Percentiles rank a stretch among this genome's conserved stretches.
Evolutionary conservation across 2,113 vertebrate genomes (phyloP).

Genomic region (Burhinus oedicnemus): DNA sequence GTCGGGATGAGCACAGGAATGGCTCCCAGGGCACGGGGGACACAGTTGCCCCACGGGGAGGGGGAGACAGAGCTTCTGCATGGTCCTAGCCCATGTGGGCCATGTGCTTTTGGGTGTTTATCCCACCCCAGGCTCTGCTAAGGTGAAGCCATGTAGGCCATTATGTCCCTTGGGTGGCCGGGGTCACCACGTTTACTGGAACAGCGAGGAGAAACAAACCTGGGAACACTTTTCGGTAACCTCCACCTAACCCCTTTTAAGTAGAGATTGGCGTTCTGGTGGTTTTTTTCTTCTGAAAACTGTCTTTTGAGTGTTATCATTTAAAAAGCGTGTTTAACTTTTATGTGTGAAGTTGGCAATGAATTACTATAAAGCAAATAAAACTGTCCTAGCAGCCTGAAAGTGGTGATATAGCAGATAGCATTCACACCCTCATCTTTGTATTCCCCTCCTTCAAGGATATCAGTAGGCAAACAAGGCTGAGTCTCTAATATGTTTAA

Average conservation of each 20-base stretch:
- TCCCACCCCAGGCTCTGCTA: not conserved
- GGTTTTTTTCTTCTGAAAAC: slow-evolving; percentile 46
- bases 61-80: not conserved
- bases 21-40: not conserved
- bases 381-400: slow-evolving; percentile 64
- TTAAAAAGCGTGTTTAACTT: slow-evolving; percentile 75
- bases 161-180: not conserved
- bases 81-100: accelerated
- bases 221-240: slow-evolving; percentile 52
- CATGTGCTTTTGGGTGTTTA: not conserved
- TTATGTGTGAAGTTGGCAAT: slow-evolving; percentile 73
- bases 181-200: slow-evolving; percentile 19
- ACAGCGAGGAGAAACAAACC: slow-evolving; percentile 33
- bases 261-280: slow-evolving; percentile 32
- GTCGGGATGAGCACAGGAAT: not conserved
- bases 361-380: slow-evolving; percentile 77
- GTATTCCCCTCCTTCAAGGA: slow-evolving; percentile 65
- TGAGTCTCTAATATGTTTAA: slow-evolving; percentile 71
- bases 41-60: accelerated
- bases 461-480: slow-evolving; percentile 67
- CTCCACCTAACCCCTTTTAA: slow-evolving; percentile 68
- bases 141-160: not conserved
- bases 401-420: slow-evolving; percentile 66
- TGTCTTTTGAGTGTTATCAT: slow-evolving; percentile 72
- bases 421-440: slow-evolving; percentile 71